These are phyloP conservation scores for Dioctria linearis DNA, from an alignment of 2,888 invertebrate species.

Conservation along the genomic window DNA sequence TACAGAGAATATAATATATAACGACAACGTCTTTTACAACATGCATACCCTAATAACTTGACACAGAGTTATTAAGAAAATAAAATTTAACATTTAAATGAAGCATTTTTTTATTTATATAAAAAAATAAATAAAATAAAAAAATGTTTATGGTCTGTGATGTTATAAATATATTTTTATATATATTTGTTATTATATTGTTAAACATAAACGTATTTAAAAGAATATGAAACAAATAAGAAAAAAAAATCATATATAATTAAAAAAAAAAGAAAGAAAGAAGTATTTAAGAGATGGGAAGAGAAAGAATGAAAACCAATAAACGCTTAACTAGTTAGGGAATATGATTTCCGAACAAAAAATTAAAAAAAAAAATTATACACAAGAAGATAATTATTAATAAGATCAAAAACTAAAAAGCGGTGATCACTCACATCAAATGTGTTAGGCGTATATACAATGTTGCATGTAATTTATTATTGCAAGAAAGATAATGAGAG, in stretches of 20 bases:
- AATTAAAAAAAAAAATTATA: constrained; percentile 15
- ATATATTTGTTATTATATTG: constrained; percentile 65
- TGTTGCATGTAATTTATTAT: constrained; percentile 53
- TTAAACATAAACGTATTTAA: constrained; percentile 60
- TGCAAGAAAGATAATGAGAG: constrained; percentile 48
- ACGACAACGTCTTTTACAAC: constrained; percentile 47
- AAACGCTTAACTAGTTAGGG: constrained; percentile 58
- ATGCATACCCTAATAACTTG: constrained; percentile 50
- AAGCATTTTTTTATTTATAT: constrained; percentile 49
- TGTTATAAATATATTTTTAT: constrained; percentile 65
- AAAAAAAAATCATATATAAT: constrained; percentile 52
- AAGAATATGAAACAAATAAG: constrained; percentile 57
- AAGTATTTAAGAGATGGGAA: constrained; percentile 55
- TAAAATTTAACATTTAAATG: constrained; percentile 57
- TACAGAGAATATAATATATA: constrained; percentile 29
- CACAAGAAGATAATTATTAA: constrained; percentile 19
- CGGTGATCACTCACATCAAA: constrained; percentile 43
- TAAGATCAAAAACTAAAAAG: constrained; percentile 31
- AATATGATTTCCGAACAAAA: constrained; percentile 43
- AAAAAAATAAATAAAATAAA: constrained; percentile 53
- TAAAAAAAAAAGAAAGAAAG: not conserved
- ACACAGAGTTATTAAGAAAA: constrained; percentile 42
- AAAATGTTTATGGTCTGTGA: constrained; percentile 64
- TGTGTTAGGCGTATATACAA: constrained; percentile 49
- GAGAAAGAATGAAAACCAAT: constrained; percentile 57